Base-by-base conservation (phyloP, 1,140 invertebrate species). In the Hesperophylax magnus region DNA sequence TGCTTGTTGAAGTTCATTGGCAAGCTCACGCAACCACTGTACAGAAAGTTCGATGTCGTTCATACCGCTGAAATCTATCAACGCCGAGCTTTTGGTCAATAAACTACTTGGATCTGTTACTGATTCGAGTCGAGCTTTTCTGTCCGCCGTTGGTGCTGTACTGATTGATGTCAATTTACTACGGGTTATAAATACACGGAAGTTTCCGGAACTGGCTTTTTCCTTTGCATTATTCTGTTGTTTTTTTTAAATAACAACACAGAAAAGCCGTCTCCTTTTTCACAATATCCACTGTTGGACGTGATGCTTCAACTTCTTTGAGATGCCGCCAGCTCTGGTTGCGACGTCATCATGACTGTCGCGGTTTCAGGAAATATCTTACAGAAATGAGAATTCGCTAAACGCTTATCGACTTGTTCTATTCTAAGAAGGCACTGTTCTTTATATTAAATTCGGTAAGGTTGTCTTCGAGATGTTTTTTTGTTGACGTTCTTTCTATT, bases 81-180 rank as follows among this genome's bases (percentile, higher is more conserved):
- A 14, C 11, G 14, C 11, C 18, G 39, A 39, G 20, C 18, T 74
- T 74, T 17, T 54, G 47, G 56, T 74, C 71, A 17, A 47, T 14
- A 14, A 14, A 1, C 39, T 1, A 47, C 39, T 47, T 14, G 14
- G 39, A 0, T 9, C 9, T 14, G 39, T 47, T 47, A 14, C 39
- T 14, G 39, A 1, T 11, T 47, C 39, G 9, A 47, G 39, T 24
- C 31, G 31, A 67, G 63, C 24, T 67, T 24, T 20, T 67, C 31
- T 7, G 22, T 47, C 39, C 67, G 15, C 15, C 39, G 69, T 15
- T 27, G 52, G 69, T 72, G 69, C 54, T 20, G 69, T 54, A 72
- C 69, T 20, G 63, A 67, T 67, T 67, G 63, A 67, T 67, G 69
- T 72, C 69, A 54, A 72, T 72, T 72, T n/a, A 17, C 39, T 56